Evolutionary conservation across 2,113 vertebrate species (phyloP), one percentile per base, ranked within the genome.

Genomic region (Thalassoma bifasciatum): DNA sequence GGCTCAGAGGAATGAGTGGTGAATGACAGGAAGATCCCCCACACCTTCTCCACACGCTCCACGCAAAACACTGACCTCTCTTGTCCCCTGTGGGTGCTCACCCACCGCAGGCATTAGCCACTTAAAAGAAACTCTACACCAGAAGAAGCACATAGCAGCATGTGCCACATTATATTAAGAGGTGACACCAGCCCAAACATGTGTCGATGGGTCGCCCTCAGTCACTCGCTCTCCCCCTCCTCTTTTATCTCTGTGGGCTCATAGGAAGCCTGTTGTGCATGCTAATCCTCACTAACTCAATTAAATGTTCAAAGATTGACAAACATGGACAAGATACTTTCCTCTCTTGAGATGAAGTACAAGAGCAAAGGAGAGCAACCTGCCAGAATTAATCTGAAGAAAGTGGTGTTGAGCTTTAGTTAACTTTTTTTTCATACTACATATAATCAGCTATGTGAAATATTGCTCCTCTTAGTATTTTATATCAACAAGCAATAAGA

Each of bases 101-200:
- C 79, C 91, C 91, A 92, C 92, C 89, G 49, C 90, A 92, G 77
- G 89, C 92, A 94, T 93, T 93, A 93, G 90, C 83, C 93, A 94
- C 93, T 93, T 94, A 91, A 91, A 92, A 75, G 93, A 92, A 94
- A 94, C 87, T 47, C 77, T 42, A 94, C 85, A 90, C 90, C 89
- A 85, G 75, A 93, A 90, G 86, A 93, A 92, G 87, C 88, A 82
- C 79, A 83, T 24, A 61, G 77, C 81, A 67, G 77, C 83, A 76
- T 91, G 89, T 77, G 84, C 88, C 83, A 90, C 91, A 92, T 92
- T 89, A 93, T 78, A 86, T 82, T 72, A 88, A 75, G 86, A 89
- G 88, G 86, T 87, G 91, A 92, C 88, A 86, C 83, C 47, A 54
- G 82, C 72, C 83, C 60, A 74, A 83, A 77, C 86, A 84, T 81